phyloP scores from a whole-genome alignment of 1,140 invertebrate species.

The Protaetia brevitarsis region DNA sequence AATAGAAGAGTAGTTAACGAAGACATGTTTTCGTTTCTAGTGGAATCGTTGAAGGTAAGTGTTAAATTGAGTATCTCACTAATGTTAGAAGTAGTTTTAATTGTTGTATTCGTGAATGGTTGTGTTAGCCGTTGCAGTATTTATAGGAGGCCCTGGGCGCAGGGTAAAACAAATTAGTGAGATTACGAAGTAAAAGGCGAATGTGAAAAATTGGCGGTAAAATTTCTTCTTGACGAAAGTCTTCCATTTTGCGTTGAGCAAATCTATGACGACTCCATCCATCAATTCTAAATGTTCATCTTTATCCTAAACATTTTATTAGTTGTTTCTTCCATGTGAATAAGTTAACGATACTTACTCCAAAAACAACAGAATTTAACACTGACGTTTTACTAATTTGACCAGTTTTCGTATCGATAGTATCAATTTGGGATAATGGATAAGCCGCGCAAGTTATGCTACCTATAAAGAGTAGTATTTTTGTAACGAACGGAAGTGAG shows the following conservation, averaged over 20 bases:
- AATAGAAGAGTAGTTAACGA: neutral
- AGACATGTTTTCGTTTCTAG: neutral
- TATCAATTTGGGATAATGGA: constrained; percentile 93
- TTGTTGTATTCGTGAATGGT: constrained; percentile 26
- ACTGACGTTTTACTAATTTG: constrained; percentile 91
- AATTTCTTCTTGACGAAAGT: constrained; percentile 95
- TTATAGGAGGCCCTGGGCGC: constrained; percentile 67
- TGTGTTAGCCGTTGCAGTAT: constrained; percentile 11
- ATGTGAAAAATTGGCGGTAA: constrained; percentile 87
- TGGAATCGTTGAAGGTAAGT: constrained; percentile 20
- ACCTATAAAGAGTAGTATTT: constrained; percentile 58
- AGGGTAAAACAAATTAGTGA: constrained; percentile 84
- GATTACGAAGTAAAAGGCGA: constrained; percentile 84
- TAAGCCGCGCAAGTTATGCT: constrained; percentile 96
- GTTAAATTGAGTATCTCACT: neutral
- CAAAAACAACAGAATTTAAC: constrained; percentile 97
- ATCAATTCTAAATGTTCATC: constrained; percentile 93
- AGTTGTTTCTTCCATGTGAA: constrained; percentile 56
- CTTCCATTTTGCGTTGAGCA: constrained; percentile 97
- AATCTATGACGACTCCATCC: constrained; percentile 91
- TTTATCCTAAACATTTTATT: constrained; percentile 68
- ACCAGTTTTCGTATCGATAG: constrained; percentile 88
- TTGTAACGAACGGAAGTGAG: neutral
- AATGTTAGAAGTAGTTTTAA: neutral
- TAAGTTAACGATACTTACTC: constrained; percentile 59